Evolutionary conservation across 2,113 vertebrate genomes (phyloP), one percentile per base, ranked within the genome.

Genomic region (Labeo rohita): DNA sequence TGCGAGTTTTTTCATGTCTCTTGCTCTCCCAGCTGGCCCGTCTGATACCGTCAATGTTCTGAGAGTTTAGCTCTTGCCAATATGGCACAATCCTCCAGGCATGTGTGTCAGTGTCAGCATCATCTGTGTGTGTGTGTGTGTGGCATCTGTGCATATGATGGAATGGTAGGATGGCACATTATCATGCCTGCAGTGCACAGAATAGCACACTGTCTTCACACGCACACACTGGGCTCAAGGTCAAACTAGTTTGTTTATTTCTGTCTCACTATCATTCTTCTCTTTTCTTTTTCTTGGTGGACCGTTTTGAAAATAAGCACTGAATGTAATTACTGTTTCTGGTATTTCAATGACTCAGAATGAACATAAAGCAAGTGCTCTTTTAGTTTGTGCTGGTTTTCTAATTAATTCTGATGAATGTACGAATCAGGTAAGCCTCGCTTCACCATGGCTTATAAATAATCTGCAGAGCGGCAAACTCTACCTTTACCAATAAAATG

Each of bases 101-200:
- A 70, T 70, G 63, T 82, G 59, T 81, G 39, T 47, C 43, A 45
- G 56, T 81, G 39, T 28, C n/a, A 23, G 21, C 36, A 63, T 63
- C 18, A 1, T 45, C 39, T 39, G 43, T 49, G 43, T 23, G 3
- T 21, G 70, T 73, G 70, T 73, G 15, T 73, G 16, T 73, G 70
- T 47, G 8, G 80, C 47, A 82, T 70, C 47, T 82, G 80, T 82
- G 80, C 80, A 82, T 82, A 36, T 82, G 50, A 61, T 18, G 50
- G 63, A 72, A 73, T 73, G 16, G 52, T 52, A 68, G 12, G 50
- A 50, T 43, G 68, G 85, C 56, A 52, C 63, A 82, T 81, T 75
- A 74, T 74, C 68, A 81, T 86, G 85, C 78, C 86, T 84, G 59
- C 61, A 23, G 73, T 61, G 50, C n/a, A 70, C 49, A 78, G 43